A percentile compares a stretch with the other conserved stretches of the same genome.
phyloP scores from a whole-genome alignment of 1,140 invertebrate genomes.

The Drosophila oshimai region DNA sequence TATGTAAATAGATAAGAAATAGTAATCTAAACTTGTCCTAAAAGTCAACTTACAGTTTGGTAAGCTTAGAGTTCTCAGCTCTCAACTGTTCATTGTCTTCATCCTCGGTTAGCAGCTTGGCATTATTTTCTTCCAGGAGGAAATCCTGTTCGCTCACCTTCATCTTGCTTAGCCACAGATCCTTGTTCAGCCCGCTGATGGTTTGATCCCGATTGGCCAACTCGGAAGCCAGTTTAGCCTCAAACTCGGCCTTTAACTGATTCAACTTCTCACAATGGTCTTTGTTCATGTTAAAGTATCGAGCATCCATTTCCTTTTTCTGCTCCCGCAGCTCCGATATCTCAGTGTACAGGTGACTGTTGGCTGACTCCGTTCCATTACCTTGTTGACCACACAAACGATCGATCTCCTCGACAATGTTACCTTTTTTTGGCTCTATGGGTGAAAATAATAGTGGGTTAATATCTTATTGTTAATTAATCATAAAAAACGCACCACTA shows the following conservation, averaged over 20 bases:
- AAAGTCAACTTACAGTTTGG: conserved; percentile 12
- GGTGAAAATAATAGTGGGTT: too few relatives aligned
- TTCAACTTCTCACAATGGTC: neutral
- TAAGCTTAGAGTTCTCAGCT: neutral
- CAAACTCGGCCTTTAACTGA: neutral
- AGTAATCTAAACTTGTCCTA: neutral
- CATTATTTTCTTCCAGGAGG: conserved; percentile 1
- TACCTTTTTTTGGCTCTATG: neutral
- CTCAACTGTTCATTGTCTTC: neutral
- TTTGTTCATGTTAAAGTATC: neutral
- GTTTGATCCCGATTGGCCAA: neutral
- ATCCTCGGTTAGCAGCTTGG: neutral
- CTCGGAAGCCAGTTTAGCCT: neutral
- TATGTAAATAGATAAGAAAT: neutral
- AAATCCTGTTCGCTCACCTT: neutral
- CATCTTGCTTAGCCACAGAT: neutral
- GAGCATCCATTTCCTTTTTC: neutral
- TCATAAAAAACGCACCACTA: conserved; percentile 5
- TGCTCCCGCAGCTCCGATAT: neutral
- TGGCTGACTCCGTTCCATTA: too few relatives aligned
- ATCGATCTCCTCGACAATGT: neutral
- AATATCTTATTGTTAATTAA: too few relatives aligned
- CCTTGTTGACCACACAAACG: neutral
- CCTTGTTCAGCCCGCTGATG: neutral
- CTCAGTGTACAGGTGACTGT: neutral